Evolutionary conservation across 2,888 invertebrate species (phyloP), one percentile per base, ranked within the genome.

Genomic region (Athripsodes cinereus): DNA sequence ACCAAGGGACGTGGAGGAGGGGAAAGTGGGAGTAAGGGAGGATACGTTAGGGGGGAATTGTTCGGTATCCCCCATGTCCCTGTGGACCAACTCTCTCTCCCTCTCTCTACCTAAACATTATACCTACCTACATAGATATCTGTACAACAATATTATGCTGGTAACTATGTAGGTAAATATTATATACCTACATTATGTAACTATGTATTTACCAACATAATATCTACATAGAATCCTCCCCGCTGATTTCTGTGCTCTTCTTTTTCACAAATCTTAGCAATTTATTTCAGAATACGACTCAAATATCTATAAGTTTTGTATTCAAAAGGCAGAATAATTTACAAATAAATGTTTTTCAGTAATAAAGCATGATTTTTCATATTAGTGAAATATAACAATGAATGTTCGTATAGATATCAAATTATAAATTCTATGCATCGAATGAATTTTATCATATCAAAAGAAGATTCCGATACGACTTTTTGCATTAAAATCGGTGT

Each of bases 401-500:
- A n/a, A n/a, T n/a, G n/a, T n/a, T n/a, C n/a, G n/a, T 26, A 40
- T 13, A 40, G 13, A 40, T 40, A 8, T 40, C 40, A 40, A 13
- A 40, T 40, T 40, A 40, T 16, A 35, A 53, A 48, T 57, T 46
- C 57, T n/a, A 35, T 31, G 49, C 47, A 22, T 46, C 10, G 34
- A 40, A 22, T 19, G 47, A 58, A 58, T 49, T 49, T 53, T 49
- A 57, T 53, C 31, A 57, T 57, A 48, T 53, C 49, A 53, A 58
- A 54, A 46, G 51, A 21, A 48, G 22, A 50, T 50, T 53, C 53
- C 53, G 44, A 46, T 53, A 40, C 22, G 19, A 46, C n/a, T 53
- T 54, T 58, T 58, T 54, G 49, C 53, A 49, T n/a, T 21, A 53
- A 54, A 54, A 58, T 58, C 58, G 58, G 58, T 58, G 54, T 58